A percentile compares a stretch with the other conserved stretches of the same genome.
Evolutionary conservation across 53 echinoderm and acorn worm genomes (phyloP).

Genomic region (Henricia sp.): DNA sequence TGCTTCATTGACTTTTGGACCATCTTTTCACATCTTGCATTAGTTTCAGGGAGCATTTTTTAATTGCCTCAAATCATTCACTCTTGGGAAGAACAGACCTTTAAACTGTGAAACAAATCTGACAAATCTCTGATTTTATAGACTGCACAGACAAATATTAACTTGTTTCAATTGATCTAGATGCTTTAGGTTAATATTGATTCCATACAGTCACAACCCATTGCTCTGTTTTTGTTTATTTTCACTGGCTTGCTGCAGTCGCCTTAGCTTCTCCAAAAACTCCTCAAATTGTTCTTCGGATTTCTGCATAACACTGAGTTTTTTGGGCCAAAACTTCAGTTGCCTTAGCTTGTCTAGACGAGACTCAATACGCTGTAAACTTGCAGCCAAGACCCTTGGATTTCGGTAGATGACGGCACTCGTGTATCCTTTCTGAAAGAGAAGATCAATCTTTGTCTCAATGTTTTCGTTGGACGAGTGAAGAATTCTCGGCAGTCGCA

Average conservation of each 20-base stretch:
- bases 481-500: constrained; percentile 53
- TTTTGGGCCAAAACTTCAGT: constrained; percentile 11
- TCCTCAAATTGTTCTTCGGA: constrained; percentile 26
- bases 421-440: constrained; percentile 35
- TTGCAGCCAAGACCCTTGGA: constrained; percentile 44
- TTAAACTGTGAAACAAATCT: too few relatives aligned
- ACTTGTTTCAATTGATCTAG: too few relatives aligned
- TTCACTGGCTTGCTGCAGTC: background rate
- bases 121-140: too few relatives aligned
- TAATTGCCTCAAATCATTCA: too few relatives aligned
- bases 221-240: background rate
- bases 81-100: too few relatives aligned
- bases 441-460: constrained; percentile 44
- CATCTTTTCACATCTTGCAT: too few relatives aligned
- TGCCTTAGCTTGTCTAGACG: constrained; percentile 36
- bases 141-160: too few relatives aligned
- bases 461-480: constrained; percentile 51
- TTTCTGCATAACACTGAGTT: constrained; percentile 20
- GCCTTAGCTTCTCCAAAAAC: constrained; percentile 13
- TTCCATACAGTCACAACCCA: background rate
- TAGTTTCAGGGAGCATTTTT: too few relatives aligned
- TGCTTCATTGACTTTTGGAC: too few relatives aligned
- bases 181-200: too few relatives aligned
- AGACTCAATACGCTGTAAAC: constrained; percentile 40
- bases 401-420: constrained; percentile 1